Evolutionary conservation across 2,888 invertebrate genomes (phyloP).

Genomic region (Vesta saturnalis): DNA sequence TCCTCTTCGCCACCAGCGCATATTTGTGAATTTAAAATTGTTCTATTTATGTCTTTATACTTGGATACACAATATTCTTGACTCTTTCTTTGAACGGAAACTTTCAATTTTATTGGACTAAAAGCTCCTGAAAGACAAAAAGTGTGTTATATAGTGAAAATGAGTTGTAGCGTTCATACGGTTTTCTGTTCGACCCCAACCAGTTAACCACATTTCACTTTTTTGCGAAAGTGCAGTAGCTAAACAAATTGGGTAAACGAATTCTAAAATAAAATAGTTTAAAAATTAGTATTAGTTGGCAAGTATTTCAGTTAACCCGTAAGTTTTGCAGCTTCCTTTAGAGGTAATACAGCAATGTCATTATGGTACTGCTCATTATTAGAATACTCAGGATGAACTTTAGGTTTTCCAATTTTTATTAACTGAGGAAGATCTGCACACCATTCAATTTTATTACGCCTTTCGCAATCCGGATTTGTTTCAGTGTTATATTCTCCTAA

Average conservation of each 20-base stretch:
- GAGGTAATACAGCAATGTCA: constrained; percentile 64
- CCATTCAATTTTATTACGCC: constrained; percentile 52
- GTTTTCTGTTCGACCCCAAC: constrained; percentile 66
- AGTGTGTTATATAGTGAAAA: neutral
- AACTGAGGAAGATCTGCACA: constrained; percentile 61
- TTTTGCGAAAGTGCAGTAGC: constrained; percentile 21
- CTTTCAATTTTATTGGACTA: constrained; percentile 69
- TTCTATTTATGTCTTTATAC: constrained; percentile 64
- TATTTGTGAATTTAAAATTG: constrained; percentile 67
- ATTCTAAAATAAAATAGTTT: constrained; percentile 44
- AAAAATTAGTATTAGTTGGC: neutral
- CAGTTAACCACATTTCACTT: constrained; percentile 58
- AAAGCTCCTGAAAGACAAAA: constrained; percentile 44
- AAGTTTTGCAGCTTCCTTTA: constrained; percentile 58
- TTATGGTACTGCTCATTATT: constrained; percentile 50
- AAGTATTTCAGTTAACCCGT: constrained; percentile 54
- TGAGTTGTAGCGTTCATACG: constrained; percentile 41
- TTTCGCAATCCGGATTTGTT: constrained; percentile 62
- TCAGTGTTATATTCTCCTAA: constrained; percentile 65
- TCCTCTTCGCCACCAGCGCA: constrained; percentile 78
- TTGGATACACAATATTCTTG: constrained; percentile 66
- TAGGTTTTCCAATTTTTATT: constrained; percentile 59
- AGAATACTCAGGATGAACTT: constrained; percentile 61
- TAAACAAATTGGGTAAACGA: constrained; percentile 58
- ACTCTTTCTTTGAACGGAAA: constrained; percentile 68